These are phyloP conservation scores for Eulemur mongoz DNA, from an alignment of 2,797 vertebrate genomes.

Conservation along the genomic window DNA sequence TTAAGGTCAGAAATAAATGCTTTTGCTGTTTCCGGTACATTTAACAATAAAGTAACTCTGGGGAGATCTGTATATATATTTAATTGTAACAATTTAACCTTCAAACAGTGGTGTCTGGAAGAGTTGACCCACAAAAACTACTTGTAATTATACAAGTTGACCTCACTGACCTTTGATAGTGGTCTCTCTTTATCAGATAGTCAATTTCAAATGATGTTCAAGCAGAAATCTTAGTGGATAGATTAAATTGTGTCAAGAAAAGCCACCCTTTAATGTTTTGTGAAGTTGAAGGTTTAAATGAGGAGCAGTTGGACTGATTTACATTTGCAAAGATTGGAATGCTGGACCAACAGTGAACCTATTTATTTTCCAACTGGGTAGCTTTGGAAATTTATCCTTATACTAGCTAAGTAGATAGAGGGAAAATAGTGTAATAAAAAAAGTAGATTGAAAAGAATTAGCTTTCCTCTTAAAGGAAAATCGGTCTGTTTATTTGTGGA, in stretches of 20 bases:
- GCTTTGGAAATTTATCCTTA: slow-evolving; percentile 90
- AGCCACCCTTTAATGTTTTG: slow-evolving; percentile 89
- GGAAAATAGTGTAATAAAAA: slow-evolving; percentile 88
- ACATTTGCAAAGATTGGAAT: slow-evolving; percentile 89
- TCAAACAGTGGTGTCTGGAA: slow-evolving; percentile 85
- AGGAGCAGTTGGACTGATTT: slow-evolving; percentile 88
- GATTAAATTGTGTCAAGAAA: slow-evolving; percentile 90
- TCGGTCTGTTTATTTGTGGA: slow-evolving; percentile 87
- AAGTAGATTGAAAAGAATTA: slow-evolving; percentile 89
- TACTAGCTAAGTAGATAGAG: slow-evolving; percentile 86
- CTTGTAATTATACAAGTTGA: slow-evolving; percentile 89
- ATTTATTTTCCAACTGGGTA: slow-evolving; percentile 90
- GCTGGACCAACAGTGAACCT: slow-evolving; percentile 87
- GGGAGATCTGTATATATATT: slow-evolving; percentile 87
- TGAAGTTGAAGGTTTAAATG: slow-evolving; percentile 88
- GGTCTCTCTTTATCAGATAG: slow-evolving; percentile 89
- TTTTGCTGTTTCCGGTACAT: slow-evolving; percentile 84
- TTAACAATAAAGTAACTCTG: slow-evolving; percentile 84
- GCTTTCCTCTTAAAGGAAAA: slow-evolving; percentile 88
- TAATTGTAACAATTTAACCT: slow-evolving; percentile 92
- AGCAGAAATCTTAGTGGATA: slow-evolving; percentile 88
- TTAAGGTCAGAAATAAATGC: slow-evolving; percentile 86
- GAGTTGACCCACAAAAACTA: slow-evolving; percentile 87
- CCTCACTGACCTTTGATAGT: slow-evolving; percentile 84
- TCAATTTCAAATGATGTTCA: slow-evolving; percentile 88